phyloP scores from a whole-genome alignment of 2,888 invertebrate species.

The Drosophila borealis region DNA sequence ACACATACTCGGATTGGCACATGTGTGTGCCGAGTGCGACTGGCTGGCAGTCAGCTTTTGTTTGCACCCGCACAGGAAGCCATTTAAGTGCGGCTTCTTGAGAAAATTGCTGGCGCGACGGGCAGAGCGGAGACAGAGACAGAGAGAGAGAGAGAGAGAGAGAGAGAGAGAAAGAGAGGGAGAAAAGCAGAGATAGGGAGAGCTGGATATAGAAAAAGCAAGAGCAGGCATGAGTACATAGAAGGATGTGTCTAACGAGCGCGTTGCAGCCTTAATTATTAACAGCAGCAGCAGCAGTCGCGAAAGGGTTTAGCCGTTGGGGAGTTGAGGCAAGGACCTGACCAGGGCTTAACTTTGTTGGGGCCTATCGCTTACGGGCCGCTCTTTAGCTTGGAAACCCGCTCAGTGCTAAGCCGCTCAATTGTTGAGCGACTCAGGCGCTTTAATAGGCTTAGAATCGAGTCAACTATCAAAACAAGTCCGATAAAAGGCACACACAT shows the following conservation, averaged over 20 bases:
- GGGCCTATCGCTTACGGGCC: constrained; percentile 59
- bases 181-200: not conserved
- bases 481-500: constrained; percentile 63
- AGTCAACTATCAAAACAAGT: constrained; percentile 78
- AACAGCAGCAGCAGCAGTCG: constrained; percentile 19
- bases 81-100: constrained; percentile 84
- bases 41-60: constrained; percentile 58
- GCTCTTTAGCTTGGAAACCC: constrained; percentile 57
- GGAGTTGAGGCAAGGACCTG: not conserved
- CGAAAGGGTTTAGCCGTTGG: not conserved
- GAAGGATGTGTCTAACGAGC: constrained; percentile 52
- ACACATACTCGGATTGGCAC: constrained; percentile 17
- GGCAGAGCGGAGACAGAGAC: constrained; percentile 26
- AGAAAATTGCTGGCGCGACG: constrained; percentile 79
- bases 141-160: constrained; percentile 1
- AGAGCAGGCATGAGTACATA: not conserved
- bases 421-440: constrained; percentile 71
- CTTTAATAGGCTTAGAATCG: constrained; percentile 76
- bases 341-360: constrained; percentile 65
- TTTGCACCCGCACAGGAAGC: constrained; percentile 81
- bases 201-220: not conserved
- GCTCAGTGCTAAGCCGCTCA: constrained; percentile 71
- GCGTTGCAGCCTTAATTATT: constrained; percentile 63
- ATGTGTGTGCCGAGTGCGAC: constrained; percentile 44
- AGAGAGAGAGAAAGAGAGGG: not conserved